Conservation (phyloP, 2,113 vertebrate species). For the Lathamus discolor region DNA sequence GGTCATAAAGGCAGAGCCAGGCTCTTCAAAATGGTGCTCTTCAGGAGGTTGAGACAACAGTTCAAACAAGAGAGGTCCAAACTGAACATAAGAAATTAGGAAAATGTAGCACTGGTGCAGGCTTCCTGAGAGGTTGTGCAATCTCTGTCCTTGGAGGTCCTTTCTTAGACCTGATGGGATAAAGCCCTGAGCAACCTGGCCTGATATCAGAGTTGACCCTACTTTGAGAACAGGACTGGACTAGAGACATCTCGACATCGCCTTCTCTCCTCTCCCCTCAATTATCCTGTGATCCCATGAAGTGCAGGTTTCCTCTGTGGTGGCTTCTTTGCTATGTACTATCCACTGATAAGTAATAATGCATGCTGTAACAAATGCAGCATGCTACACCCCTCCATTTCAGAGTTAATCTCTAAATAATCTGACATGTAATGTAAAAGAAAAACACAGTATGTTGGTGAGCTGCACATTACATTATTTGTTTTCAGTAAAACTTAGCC, state of each 20-base stretch:
- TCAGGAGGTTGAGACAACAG: not conserved
- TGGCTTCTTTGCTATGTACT: not conserved
- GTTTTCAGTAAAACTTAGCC: not conserved
- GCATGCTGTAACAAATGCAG: not conserved
- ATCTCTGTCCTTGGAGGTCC: not conserved
- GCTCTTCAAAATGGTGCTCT: not conserved
- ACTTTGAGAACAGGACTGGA: not conserved
- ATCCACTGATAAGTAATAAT: not conserved
- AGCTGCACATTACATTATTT: not conserved
- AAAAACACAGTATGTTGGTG: not conserved
- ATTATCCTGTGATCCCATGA: not conserved
- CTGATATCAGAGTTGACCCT: not conserved
- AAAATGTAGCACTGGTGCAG: not conserved
- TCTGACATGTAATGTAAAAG: not conserved
- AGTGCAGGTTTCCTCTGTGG: not conserved
- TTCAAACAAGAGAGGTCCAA: not conserved
- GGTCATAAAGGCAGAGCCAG: not conserved
- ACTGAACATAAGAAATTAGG: not conserved
- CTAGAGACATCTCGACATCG: fast-evolving
- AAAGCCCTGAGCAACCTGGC: not conserved
- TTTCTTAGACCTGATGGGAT: not conserved
- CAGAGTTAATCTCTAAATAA: not conserved
- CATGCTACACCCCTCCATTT: not conserved
- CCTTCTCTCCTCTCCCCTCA: not conserved
- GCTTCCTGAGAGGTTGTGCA: not conserved